phyloP scores from a whole-genome alignment of 2,797 vertebrate genomes.

The Chloroceryle amazona region DNA sequence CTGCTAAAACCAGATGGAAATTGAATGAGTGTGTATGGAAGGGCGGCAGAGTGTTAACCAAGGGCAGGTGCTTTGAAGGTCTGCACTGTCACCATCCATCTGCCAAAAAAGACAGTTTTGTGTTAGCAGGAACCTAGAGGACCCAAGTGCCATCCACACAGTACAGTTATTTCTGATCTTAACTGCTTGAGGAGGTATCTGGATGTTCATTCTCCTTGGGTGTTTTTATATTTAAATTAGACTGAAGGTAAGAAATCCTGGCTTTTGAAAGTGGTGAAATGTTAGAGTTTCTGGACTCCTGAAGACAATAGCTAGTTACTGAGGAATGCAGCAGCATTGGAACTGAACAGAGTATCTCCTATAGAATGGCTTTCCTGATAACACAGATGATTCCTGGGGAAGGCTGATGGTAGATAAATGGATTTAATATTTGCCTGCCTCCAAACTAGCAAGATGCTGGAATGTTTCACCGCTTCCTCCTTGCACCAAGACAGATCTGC shows the following conservation, averaged over 20 bases:
- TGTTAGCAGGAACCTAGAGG: background rate
- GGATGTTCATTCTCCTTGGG: background rate
- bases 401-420: background rate
- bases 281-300: background rate
- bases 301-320: background rate
- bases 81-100: background rate
- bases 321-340: background rate
- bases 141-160: background rate
- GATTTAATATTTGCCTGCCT: background rate
- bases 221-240: background rate
- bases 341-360: background rate
- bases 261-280: background rate
- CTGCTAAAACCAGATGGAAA: background rate
- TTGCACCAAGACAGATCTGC: background rate
- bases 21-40: background rate
- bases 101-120: background rate
- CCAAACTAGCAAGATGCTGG: background rate
- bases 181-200: background rate
- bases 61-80: background rate
- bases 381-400: background rate
- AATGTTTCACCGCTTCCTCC: fast-evolving
- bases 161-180: background rate
- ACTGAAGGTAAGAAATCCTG: background rate
- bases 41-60: background rate
- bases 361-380: background rate